Evolutionary conservation across 2,797 vertebrate species (phyloP).

Genomic region (Trachops cirrhosus): DNA sequence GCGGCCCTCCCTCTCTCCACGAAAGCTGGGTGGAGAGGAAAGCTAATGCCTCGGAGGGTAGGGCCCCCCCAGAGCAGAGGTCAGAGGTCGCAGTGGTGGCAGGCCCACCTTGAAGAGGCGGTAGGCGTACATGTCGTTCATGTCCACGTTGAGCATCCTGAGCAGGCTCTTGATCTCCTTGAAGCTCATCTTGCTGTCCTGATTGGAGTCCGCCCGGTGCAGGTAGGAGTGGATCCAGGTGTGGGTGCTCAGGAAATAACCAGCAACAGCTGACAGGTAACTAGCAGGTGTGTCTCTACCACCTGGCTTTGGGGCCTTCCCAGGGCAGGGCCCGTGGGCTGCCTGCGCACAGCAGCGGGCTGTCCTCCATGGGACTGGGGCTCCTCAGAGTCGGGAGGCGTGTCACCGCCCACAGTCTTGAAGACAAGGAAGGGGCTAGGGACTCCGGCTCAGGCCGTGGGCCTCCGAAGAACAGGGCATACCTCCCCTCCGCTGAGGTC

Average conservation of each 20-base stretch:
- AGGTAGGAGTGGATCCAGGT: slow-evolving; percentile 95
- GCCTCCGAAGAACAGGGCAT: background rate
- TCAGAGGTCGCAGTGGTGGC: background rate
- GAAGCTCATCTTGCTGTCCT: slow-evolving; percentile 96
- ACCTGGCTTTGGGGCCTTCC: background rate
- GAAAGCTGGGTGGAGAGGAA: background rate
- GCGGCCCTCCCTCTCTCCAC: background rate
- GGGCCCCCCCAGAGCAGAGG: background rate
- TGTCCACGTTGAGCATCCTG: slow-evolving; percentile 95
- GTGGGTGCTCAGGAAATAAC: slow-evolving; percentile 84
- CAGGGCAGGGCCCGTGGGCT: background rate
- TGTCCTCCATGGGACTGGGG: background rate
- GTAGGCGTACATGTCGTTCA: slow-evolving; percentile 92
- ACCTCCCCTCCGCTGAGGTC: background rate
- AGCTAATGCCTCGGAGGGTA: background rate
- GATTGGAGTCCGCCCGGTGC: slow-evolving; percentile 91
- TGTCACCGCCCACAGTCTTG: background rate
- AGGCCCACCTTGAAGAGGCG: slow-evolving; percentile 91
- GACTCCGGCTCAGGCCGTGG: background rate
- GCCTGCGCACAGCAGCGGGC: too few relatives aligned
- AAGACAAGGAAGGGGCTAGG: background rate
- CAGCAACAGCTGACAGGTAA: background rate
- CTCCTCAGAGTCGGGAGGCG: background rate
- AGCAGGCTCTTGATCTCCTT: slow-evolving; percentile 93
- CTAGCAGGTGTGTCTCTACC: background rate